Evolutionary conservation across 1,140 invertebrate genomes (phyloP), one percentile per base, ranked within the genome.

Genomic region (Drosophila azteca): DNA sequence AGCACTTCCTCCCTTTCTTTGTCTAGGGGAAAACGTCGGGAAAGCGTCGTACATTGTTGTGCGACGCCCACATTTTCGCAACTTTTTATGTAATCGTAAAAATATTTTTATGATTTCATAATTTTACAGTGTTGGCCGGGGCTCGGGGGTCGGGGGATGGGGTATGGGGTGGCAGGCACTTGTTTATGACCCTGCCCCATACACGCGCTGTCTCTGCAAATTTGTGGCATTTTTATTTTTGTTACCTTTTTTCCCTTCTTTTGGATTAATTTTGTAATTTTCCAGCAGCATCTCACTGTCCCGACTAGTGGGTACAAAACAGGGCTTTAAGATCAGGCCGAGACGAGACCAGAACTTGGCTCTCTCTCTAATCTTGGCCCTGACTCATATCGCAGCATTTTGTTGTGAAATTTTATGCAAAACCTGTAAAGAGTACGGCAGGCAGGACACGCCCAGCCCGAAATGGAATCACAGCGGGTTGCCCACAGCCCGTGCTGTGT

Each of bases 71-170:
- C 71, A 68, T 82, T 75, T 87, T 88, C 44, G 55, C 82, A 85
- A 78, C 60, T 88, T 87, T 88, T 88, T 88, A 83, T 89, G 83
- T 77, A 79, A 89, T 88, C 83, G 76, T 88, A 89, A 88, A 88
- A 88, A 89, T 89, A 89, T 84, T 89, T 88, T 88, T 88, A 88
- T 79, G 83, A 88, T 88, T 88, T 83, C 84, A 88, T 88, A 88
- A 88, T 88, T 88, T 88, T 84, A 87, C 82, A 87, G 81, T 80
- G 83, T 79, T 68, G 44, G 66, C 50, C 35, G 31, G 31, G 29
- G 26, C 4, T 20, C 17, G 17, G 17, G 0, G 17, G 0, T 20
- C 49, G 54, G 80, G 66, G 63, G 31, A 31, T n/a, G 17, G 17
- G 0, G 17, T n/a, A n/a, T n/a, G 51, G 49, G 66, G 44, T 44